Evolutionary conservation across 2,797 vertebrate species (phyloP), one percentile per base, ranked within the genome.

Genomic region (Sebastes cheni): DNA sequence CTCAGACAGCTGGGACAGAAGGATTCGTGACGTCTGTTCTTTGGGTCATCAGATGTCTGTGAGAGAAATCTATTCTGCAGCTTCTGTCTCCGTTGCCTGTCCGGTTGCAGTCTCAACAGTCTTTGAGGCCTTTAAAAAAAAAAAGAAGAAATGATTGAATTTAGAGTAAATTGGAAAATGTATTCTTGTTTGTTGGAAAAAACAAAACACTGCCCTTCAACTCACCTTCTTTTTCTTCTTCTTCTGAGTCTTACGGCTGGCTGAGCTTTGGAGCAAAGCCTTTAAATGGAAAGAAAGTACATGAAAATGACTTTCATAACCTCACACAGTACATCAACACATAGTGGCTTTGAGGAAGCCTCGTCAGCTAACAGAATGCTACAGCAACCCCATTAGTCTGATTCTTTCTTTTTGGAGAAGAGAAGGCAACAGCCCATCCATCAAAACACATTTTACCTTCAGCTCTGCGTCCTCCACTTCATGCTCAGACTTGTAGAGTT

Each of bases 191-290:
- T 11, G 2, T 23, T 46, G 50, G 1, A 39, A 14, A 25, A 23
- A 50, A 46, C 5, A 27, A 12, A 20, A 7, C 7, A 52, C 0
- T 9, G 18, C 5, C 1, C 18, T 42, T 5, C 23, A 32, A 39
- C 81, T 87, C 75, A 99, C 98, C 98, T 99, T 99, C 97, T 99
- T 99, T 96, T 99, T 99, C 97, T 99, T 99, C 94, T 98, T 99
- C 95, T 99, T 99, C 91, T 99, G 98, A 34, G 97, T 97, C 95
- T 98, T 99, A 64, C 98, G 94, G 93, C 98, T 99, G 82, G 97
- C 97, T 39, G 98, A 99, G 95, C 97, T 99, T 81, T 99, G 97
- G 88, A 99, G 96, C 80, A 99, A 96, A 88, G 97, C 96, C 98
- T 99, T 85, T 22, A 69, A 34, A 22, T 6, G 23, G 13, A 5